phyloP scores from a whole-genome alignment of 1,140 invertebrate species.

The Thaumetopoea pityocampa region DNA sequence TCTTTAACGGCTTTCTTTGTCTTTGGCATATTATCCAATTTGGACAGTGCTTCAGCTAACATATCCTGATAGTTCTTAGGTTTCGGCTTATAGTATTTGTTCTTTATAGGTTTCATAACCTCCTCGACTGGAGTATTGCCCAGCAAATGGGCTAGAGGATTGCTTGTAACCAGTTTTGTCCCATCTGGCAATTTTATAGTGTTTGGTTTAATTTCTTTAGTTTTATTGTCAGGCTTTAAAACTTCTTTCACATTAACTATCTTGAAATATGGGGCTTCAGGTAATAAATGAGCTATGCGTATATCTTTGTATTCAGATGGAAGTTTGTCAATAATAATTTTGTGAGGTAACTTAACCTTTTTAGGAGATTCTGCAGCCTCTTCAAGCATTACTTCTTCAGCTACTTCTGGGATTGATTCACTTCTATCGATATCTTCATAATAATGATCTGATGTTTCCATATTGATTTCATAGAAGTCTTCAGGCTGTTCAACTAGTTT shows the following conservation, averaged over 20 bases:
- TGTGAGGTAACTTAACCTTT: slow-evolving; percentile 16
- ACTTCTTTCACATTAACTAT: slow-evolving; percentile 49
- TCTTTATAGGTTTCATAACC: slow-evolving; percentile 23
- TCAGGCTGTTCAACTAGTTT: slow-evolving; percentile 30
- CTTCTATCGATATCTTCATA: slow-evolving; percentile 11
- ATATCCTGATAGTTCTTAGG: slow-evolving; percentile 13
- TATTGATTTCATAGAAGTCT: slow-evolving; percentile 14
- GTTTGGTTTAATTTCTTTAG: slow-evolving; percentile 3
- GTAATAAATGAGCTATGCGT: slow-evolving; percentile 40
- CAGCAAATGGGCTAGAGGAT: slow-evolving; percentile 55
- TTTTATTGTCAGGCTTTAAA: slow-evolving; percentile 4
- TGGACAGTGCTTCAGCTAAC: slow-evolving; percentile 22
- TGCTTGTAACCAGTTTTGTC: slow-evolving; percentile 46
- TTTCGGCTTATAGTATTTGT: slow-evolving; percentile 41
- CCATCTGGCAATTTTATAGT: slow-evolving; percentile 40
- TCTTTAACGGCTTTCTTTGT: too few species aligned
- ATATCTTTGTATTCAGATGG: slow-evolving; percentile 30
- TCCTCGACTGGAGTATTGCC: slow-evolving; percentile 32
- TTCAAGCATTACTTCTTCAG: slow-evolving; percentile 50
- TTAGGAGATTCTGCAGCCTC: slow-evolving; percentile 20
- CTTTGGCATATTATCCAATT: slow-evolving; percentile 11
- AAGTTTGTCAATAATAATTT: slow-evolving; percentile 37
- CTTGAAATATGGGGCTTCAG: slow-evolving; percentile 53
- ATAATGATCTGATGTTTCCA: slow-evolving; percentile 2
- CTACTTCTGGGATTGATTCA: slow-evolving; percentile 46